These are phyloP conservation scores for Axea sp. DNA, from an alignment of 2,888 invertebrate genomes.

Conservation along the genomic window DNA sequence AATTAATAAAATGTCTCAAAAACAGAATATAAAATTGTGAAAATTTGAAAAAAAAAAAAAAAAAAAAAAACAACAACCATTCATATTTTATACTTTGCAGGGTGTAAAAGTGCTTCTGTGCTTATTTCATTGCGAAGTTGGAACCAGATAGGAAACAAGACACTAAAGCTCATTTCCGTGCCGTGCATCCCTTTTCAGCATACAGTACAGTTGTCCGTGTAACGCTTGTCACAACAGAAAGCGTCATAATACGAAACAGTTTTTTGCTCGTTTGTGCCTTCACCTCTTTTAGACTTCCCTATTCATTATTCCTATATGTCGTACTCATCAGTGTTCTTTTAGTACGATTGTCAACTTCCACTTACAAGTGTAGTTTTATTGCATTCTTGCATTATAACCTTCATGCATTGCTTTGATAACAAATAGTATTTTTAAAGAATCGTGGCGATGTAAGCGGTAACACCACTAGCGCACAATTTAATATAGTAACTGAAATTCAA, in stretches of 20 bases:
- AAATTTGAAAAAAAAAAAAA: no score
- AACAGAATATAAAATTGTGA: no score
- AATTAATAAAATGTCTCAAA: no score
- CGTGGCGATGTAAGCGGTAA: no score
- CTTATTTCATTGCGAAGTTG: slow-evolving; percentile 67
- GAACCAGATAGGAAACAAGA: slow-evolving; percentile 69
- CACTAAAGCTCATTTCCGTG: slow-evolving; percentile 73
- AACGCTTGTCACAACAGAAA: slow-evolving; percentile 69
- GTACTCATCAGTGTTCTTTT: slow-evolving; percentile 35
- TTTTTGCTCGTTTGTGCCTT: slow-evolving; percentile 40
- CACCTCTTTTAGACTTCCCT: slow-evolving; percentile 32
- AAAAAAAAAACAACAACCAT: no score
- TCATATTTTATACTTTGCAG: slow-evolving; percentile 60
- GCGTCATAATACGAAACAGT: slow-evolving; percentile 69
- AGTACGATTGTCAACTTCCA: slow-evolving; percentile 30
- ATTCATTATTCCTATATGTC: slow-evolving; percentile 46
- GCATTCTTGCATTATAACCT: slow-evolving; percentile 10
- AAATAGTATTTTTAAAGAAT: not conserved
- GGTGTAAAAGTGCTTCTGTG: slow-evolving; percentile 67
- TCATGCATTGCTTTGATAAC: slow-evolving; percentile 7
- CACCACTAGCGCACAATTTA: no score
- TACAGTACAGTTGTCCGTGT: slow-evolving; percentile 48
- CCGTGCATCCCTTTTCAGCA: slow-evolving; percentile 59
- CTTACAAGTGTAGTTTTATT: slow-evolving; percentile 17
- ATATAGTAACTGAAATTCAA: no score